These are phyloP conservation scores for Dynastes hyllus DNA, from an alignment of 2,888 invertebrate genomes.

Conservation along the genomic window DNA sequence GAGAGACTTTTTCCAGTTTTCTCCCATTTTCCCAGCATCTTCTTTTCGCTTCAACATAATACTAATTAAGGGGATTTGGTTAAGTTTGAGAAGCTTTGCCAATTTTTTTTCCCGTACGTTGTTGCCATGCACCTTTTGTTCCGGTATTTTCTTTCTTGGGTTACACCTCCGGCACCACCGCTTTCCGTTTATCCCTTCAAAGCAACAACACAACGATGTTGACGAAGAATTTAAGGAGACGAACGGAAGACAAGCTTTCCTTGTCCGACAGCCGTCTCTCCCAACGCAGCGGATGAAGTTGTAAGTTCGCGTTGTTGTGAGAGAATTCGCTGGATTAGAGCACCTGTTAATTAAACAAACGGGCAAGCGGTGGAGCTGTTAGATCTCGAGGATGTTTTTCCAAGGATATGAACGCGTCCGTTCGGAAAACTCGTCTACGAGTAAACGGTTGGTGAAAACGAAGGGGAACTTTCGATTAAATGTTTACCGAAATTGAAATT, in stretches of 20 bases:
- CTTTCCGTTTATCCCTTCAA: neutral
- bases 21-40: neutral
- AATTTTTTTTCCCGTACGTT: neutral
- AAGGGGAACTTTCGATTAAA: neutral
- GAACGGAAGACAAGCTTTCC: neutral
- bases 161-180: neutral
- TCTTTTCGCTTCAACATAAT: conserved; percentile 4
- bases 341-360: conserved; percentile 35
- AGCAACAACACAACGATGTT: neutral
- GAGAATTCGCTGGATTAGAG: conserved; percentile 34
- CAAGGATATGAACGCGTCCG: neutral
- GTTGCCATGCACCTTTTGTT: neutral
- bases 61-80: conserved; percentile 35
- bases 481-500: conserved; percentile 7
- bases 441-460: neutral
- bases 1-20: conserved; percentile 8
- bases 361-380: neutral
- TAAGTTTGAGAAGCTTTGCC: conserved; percentile 23
- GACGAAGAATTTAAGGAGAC: neutral
- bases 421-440: neutral
- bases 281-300: neutral
- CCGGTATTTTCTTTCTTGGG: conserved; percentile 5
- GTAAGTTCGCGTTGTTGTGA: conserved; percentile 14
- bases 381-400: conserved; percentile 7
- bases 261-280: neutral